Evolutionary conservation across 2,113 vertebrate species (phyloP).

Genomic region (Oriolus oriolus): DNA sequence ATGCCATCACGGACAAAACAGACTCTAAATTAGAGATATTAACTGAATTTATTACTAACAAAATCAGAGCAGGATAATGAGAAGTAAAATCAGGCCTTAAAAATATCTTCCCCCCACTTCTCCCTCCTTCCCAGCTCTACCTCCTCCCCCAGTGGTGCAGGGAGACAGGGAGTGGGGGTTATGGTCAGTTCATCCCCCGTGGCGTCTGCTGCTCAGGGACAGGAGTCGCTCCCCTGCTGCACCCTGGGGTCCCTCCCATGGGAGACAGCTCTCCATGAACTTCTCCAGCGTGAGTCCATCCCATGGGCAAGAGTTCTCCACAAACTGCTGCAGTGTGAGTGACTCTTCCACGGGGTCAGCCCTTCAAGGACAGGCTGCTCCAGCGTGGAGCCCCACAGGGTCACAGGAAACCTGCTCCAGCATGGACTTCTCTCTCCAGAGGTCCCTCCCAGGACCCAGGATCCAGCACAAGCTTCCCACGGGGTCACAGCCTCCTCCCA

Average conservation of each 20-base stretch:
- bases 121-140: neutral
- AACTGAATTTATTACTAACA: neutral
- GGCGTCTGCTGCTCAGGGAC: neutral
- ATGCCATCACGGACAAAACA: neutral
- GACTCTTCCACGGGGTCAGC: neutral
- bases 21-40: neutral
- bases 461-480: neutral
- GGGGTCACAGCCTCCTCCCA: neutral
- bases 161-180: neutral
- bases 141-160: neutral
- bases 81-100: neutral
- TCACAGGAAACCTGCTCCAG: neutral
- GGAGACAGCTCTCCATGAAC: neutral
- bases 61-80: neutral
- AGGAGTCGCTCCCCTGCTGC: neutral
- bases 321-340: neutral
- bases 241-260: neutral
- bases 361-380: neutral
- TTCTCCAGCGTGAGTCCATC: neutral
- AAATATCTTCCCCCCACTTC: neutral
- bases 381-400: accelerated
- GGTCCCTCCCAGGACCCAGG: neutral
- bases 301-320: neutral
- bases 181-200: neutral
- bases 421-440: neutral